A percentile compares a stretch with the other conserved stretches of the same genome.
Evolutionary conservation across 2,797 vertebrate species (phyloP).

Genomic region (Eutrigla gurnardus): DNA sequence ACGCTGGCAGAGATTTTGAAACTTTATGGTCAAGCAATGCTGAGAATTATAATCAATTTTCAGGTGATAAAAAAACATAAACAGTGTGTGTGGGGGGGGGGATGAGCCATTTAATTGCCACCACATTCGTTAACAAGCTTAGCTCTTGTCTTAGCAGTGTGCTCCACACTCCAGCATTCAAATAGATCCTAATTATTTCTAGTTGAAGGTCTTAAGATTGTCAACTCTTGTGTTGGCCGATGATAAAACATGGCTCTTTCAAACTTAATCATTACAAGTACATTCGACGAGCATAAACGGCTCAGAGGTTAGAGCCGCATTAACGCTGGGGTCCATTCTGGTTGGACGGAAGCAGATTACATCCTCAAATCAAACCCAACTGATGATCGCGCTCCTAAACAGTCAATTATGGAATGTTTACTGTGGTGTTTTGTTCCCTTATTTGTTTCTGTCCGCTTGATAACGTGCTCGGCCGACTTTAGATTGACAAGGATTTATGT

Average conservation of each 20-base stretch:
- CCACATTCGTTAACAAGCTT: slow-evolving; percentile 85
- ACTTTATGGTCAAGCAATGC: slow-evolving; percentile 73
- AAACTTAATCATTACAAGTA: slow-evolving; percentile 87
- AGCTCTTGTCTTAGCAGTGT: slow-evolving; percentile 78
- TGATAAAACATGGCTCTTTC: slow-evolving; percentile 86
- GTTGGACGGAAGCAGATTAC: slow-evolving; percentile 86
- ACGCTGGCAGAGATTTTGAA: slow-evolving; percentile 64
- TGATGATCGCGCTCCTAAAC: slow-evolving; percentile 85
- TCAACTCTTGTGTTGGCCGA: slow-evolving; percentile 85
- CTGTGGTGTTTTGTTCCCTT: slow-evolving; percentile 61
- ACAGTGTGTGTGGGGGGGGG: slow-evolving; percentile 54
- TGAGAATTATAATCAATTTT: slow-evolving; percentile 81
- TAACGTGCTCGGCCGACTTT: slow-evolving; percentile 77
- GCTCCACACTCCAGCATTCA: slow-evolving; percentile 83
- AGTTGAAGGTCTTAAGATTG: slow-evolving; percentile 86
- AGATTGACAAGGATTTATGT: slow-evolving; percentile 87
- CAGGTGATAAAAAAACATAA: slow-evolving; percentile 82
- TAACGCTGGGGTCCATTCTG: slow-evolving; percentile 78
- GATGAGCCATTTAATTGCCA: slow-evolving; percentile 83
- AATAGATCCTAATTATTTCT: slow-evolving; percentile 90
- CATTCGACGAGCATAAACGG: slow-evolving; percentile 80
- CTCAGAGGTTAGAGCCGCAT: slow-evolving; percentile 84
- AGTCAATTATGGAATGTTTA: slow-evolving; percentile 89
- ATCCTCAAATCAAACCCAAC: slow-evolving; percentile 82
- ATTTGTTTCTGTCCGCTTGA: slow-evolving; percentile 84